Evolutionary conservation across 2,797 vertebrate genomes (phyloP).

Genomic region (Meda fulgida): DNA sequence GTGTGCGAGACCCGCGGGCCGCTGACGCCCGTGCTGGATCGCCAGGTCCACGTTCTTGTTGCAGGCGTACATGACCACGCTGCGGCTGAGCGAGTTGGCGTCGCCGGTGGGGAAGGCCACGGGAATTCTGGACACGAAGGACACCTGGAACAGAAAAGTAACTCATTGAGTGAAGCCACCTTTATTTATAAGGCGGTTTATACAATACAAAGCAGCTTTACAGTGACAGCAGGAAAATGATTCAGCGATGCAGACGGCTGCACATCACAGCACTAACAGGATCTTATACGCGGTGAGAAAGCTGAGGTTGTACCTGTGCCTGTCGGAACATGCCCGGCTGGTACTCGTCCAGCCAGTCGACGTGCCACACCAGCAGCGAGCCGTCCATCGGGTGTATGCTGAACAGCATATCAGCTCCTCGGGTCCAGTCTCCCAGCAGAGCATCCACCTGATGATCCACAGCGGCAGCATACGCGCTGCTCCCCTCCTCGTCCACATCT

Average conservation of each 20-base stretch:
- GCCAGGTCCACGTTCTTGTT: slow-evolving; percentile 96
- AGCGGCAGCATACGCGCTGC: slow-evolving; percentile 56
- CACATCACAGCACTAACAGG: too few relatives aligned
- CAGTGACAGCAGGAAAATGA: too few relatives aligned
- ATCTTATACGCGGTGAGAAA: too few relatives aligned
- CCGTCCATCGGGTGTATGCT: slow-evolving; percentile 98
- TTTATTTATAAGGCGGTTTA: too few relatives aligned
- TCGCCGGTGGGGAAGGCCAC: slow-evolving; percentile 96
- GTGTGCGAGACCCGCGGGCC: slow-evolving; percentile 83
- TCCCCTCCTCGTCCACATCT: slow-evolving; percentile 76
- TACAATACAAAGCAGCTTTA: too few relatives aligned
- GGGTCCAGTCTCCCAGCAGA: slow-evolving; percentile 93
- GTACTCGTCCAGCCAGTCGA: slow-evolving; percentile 98
- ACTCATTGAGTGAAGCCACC: too few relatives aligned
- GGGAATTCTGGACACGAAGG: slow-evolving; percentile 97
- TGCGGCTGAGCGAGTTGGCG: slow-evolving; percentile 95
- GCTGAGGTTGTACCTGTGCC: slow-evolving; percentile 90
- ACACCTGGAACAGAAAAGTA: slow-evolving; percentile 81
- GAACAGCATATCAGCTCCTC: slow-evolving; percentile 96
- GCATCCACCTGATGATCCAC: slow-evolving; percentile 91
- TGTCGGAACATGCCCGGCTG: slow-evolving; percentile 98
- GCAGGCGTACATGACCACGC: slow-evolving; percentile 97
- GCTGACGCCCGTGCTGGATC: slow-evolving; percentile 93
- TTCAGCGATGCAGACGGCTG: background rate
- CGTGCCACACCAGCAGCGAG: slow-evolving; percentile 95